phyloP scores from a whole-genome alignment of 2,113 vertebrate species.

The Lasiurus cinereus region DNA sequence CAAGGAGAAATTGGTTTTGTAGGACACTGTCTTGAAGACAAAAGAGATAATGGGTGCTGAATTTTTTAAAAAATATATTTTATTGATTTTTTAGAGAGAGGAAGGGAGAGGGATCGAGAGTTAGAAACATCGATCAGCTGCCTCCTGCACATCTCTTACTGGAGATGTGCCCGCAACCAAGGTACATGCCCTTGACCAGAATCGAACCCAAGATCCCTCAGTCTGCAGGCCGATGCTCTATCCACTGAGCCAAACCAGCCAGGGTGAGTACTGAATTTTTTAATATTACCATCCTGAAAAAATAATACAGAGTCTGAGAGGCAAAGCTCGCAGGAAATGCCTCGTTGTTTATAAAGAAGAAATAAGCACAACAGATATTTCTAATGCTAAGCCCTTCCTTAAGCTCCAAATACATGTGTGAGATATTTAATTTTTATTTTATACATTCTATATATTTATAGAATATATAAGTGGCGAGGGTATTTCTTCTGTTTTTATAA shows the following conservation, averaged over 20 bases:
- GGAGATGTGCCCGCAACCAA: too few species aligned
- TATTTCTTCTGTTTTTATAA: neutral
- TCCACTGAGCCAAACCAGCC: too few species aligned
- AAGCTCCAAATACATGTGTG: neutral
- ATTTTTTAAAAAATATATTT: too few species aligned
- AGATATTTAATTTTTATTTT: neutral
- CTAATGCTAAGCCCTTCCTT: neutral
- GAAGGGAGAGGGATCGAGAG: too few species aligned
- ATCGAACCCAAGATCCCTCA: too few species aligned
- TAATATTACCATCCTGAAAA: neutral
- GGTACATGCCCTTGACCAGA: too few species aligned
- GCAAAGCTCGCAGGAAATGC: neutral
- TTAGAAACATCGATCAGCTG: too few species aligned
- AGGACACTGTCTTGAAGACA: neutral
- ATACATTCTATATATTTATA: neutral
- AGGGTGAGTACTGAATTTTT: too few species aligned
- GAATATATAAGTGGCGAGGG: neutral
- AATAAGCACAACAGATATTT: neutral
- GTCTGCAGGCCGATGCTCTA: too few species aligned
- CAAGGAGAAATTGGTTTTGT: neutral
- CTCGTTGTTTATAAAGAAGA: neutral
- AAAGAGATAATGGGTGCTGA: neutral
- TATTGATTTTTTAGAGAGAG: too few species aligned
- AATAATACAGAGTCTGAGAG: neutral
- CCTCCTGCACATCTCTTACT: too few species aligned